These are phyloP conservation scores for Cacoxenus indagator DNA, from an alignment of 2,888 invertebrate species.

Conservation along the genomic window DNA sequence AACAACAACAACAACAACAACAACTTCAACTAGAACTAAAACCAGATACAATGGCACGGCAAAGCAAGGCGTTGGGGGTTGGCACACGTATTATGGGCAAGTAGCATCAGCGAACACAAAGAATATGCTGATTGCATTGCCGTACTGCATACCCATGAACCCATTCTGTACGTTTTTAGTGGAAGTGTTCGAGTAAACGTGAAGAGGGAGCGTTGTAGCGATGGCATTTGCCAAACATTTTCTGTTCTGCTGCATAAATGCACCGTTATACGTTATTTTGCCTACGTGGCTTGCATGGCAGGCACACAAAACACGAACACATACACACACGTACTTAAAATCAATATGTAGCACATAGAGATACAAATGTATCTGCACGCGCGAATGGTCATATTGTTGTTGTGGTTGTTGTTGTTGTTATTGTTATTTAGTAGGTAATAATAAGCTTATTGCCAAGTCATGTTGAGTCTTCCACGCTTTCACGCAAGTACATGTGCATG, in stretches of 20 bases:
- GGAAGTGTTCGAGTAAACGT: no score
- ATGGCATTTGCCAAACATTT: no score
- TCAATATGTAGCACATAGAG: no score
- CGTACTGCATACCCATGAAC: neutral
- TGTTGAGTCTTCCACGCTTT: neutral
- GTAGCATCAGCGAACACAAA: neutral
- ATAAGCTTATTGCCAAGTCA: conserved; percentile 56
- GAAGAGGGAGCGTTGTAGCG: no score
- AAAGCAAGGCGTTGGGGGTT: neutral
- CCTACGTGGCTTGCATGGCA: neutral
- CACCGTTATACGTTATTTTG: conserved; percentile 13
- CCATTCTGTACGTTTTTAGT: neutral
- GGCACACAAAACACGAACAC: no score
- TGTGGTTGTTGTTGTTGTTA: conserved; percentile 30
- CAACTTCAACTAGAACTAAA: no score
- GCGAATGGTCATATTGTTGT: conserved; percentile 12
- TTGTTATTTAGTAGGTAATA: conserved; percentile 59
- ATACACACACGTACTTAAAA: no score
- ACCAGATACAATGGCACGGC: no score
- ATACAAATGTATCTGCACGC: neutral
- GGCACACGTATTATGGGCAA: neutral
- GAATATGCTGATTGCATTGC: neutral
- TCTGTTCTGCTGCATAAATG: conserved; percentile 3
- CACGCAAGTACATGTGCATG: neutral
- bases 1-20: neutral